A percentile compares a stretch with the other conserved stretches of the same genome.
phyloP scores from a whole-genome alignment of 2,888 invertebrate species.

The Carcina quercana region DNA sequence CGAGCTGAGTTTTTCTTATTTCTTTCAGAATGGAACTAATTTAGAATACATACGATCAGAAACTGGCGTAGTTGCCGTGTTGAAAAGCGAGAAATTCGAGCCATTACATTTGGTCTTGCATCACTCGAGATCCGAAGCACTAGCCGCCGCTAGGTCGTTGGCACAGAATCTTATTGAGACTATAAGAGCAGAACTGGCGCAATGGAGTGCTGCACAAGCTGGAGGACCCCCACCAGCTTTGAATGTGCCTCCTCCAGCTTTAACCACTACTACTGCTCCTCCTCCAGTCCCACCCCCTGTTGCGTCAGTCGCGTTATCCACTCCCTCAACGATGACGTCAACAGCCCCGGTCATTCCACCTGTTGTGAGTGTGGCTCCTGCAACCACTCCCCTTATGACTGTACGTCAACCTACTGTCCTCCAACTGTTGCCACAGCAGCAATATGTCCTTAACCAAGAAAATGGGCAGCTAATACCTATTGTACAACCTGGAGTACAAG shows the following conservation, averaged over 20 bases:
- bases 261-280: slow-evolving; percentile 49
- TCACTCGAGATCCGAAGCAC: slow-evolving; percentile 80
- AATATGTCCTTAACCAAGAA: slow-evolving; percentile 64
- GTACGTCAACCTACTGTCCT: slow-evolving; percentile 61
- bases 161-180: slow-evolving; percentile 87
- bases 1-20: not conserved
- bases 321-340: slow-evolving; percentile 44
- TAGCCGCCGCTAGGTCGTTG: slow-evolving; percentile 81
- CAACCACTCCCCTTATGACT: slow-evolving; percentile 59
- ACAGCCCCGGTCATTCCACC: slow-evolving; percentile 48
- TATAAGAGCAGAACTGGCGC: slow-evolving; percentile 76
- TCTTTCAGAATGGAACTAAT: slow-evolving; percentile 76
- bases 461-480: slow-evolving; percentile 67
- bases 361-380: slow-evolving; percentile 55
- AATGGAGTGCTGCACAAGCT: slow-evolving; percentile 62
- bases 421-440: slow-evolving; percentile 60
- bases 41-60: slow-evolving; percentile 85
- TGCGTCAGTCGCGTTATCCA: slow-evolving; percentile 46
- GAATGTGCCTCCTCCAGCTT: slow-evolving; percentile 54
- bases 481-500: slow-evolving; percentile 61
- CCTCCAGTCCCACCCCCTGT: slow-evolving; percentile 46
- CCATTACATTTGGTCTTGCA: slow-evolving; percentile 85
- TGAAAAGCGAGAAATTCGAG: slow-evolving; percentile 80
- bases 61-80: slow-evolving; percentile 83
- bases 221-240: slow-evolving; percentile 59